Base-by-base conservation (phyloP, 2,797 vertebrate genomes). In the Mormyrus hasselquistii region DNA sequence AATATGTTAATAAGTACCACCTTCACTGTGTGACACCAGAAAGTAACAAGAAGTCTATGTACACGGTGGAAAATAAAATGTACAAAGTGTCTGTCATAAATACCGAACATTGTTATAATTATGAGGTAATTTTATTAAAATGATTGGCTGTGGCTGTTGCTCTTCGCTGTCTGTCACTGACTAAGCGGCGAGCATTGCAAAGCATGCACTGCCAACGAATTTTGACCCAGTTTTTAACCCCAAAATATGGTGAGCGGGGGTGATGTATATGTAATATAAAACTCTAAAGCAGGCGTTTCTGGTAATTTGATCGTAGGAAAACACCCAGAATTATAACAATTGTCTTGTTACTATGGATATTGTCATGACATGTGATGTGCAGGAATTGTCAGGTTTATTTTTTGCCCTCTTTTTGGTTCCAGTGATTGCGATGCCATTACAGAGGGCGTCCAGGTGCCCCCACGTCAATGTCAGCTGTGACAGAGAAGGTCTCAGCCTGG, bases 281-380 rank as follows among this genome's bases (percentile, higher is more conserved):
- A 55, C 85, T 16, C 52, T 38, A 29, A 84, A 22, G 16, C 19
- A 84, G 47, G 41, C 47, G 19, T 55, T 86, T 86, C 10, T 86
- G 29, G 22, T 86, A 55, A 52, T 55, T 25, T 16, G 22, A 86
- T 22, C 7, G 8, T 41, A 47, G 47, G 47, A 84, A 84, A 84
- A 84, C n/a, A 50, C 82, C 82, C 41, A 84, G 47, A 47, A 50
- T 47, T 44, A 84, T 50, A 84, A 50, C 82, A 84, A 84, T 84
- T 47, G n/a, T 84, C 82, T 84, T 22, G 82, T 84, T 47, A 47
- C 22, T 84, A 22, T 84, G 82, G 82, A 84, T 47, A 22, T 22
- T 47, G 82, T 82, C 38, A 4, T 69, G 84, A 22, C 22, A 16
- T 86, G 85, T 86, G 52, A 86, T 0, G 14, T 57, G 16, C 49